Percentiles rank a stretch among this genome's conserved stretches.
Evolutionary conservation across 1,140 invertebrate species (phyloP).

Genomic region (Brachionus sp.): DNA sequence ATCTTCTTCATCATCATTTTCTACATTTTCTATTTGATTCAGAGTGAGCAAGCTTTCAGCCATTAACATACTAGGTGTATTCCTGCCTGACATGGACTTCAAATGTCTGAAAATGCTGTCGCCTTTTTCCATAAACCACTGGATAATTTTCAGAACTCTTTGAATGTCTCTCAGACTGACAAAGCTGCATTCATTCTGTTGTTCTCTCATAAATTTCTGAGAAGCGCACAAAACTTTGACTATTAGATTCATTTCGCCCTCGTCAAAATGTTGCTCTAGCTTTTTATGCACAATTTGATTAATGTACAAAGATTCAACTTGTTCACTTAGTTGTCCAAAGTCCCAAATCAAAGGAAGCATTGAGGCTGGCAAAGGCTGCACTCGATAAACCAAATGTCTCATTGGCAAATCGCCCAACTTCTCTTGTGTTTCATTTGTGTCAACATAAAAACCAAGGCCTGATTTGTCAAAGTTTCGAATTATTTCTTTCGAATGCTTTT

Average conservation of each 20-base stretch:
- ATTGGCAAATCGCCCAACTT: conserved; percentile 52
- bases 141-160: conserved; percentile 48
- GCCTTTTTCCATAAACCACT: conserved; percentile 46
- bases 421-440: conserved; percentile 50
- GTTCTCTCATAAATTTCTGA: conserved; percentile 54
- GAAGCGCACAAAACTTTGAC: conserved; percentile 50
- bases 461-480: conserved; percentile 53
- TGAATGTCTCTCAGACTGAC: conserved; percentile 56
- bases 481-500: conserved; percentile 54
- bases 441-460: conserved; percentile 54
- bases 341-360: conserved; percentile 56
- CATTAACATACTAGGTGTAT: neutral
- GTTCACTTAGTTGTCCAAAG: conserved; percentile 52
- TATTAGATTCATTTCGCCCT: conserved; percentile 46
- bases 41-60: neutral
- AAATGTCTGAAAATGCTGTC: neutral
- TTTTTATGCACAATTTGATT: conserved; percentile 47
- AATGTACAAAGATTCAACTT: conserved; percentile 53
- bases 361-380: conserved; percentile 53
- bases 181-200: conserved; percentile 57
- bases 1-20: neutral
- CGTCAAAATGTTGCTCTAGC: neutral
- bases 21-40: neutral
- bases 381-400: conserved; percentile 54
- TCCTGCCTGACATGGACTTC: neutral